phyloP scores from a whole-genome alignment of 2,797 vertebrate species.

The Pempheris klunzingeri region DNA sequence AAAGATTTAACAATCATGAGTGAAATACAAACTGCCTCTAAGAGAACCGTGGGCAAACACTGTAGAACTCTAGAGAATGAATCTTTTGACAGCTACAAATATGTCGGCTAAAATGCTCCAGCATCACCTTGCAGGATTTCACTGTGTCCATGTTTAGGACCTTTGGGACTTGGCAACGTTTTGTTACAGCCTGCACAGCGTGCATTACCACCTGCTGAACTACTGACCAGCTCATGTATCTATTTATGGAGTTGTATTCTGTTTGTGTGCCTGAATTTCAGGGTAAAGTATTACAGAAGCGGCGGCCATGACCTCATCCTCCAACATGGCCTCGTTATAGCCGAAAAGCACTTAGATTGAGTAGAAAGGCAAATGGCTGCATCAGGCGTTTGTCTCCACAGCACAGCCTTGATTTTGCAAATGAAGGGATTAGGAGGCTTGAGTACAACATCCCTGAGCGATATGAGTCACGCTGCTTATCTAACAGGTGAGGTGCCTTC shows the following conservation, averaged over 20 bases:
- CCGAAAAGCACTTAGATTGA: conserved; percentile 13
- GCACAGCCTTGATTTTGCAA: conserved; percentile 34
- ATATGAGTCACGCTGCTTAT: conserved; percentile 20
- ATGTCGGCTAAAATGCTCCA: not conserved
- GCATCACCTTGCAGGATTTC: not conserved
- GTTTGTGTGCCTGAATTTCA: conserved; percentile 30
- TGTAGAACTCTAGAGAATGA: no score
- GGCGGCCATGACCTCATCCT: conserved; percentile 7
- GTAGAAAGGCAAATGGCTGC: conserved; percentile 19
- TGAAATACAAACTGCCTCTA: not conserved
- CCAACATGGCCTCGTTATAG: not conserved
- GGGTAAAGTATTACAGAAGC: conserved; percentile 6
- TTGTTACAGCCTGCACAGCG: no score
- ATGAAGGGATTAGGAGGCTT: conserved; percentile 31
- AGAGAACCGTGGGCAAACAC: not conserved
- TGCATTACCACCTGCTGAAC: no score
- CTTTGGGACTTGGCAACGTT: not conserved
- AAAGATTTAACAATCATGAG: not conserved
- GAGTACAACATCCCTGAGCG: conserved; percentile 8
- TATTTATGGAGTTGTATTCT: conserved; percentile 1
- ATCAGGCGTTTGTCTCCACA: not conserved
- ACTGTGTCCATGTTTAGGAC: not conserved
- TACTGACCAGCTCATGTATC: not conserved
- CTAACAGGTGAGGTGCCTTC: conserved; percentile 19
- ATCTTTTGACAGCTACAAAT: not conserved